Conservation (phyloP, 2,797 vertebrate genomes). For the Buceros bicornis region DNA sequence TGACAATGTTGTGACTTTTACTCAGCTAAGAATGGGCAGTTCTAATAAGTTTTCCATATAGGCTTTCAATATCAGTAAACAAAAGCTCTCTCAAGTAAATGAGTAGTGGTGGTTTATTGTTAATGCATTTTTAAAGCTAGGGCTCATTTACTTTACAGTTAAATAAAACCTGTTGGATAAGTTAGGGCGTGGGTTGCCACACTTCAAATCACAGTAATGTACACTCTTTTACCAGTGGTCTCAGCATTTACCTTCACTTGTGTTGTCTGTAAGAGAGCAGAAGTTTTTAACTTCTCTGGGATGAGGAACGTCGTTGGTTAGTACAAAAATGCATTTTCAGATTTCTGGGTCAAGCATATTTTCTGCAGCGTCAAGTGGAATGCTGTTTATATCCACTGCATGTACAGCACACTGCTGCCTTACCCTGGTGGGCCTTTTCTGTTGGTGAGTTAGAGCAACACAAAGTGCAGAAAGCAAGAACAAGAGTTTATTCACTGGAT, state of each 20-base stretch:
- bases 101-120: conserved; percentile 19
- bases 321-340: not conserved
- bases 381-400: not conserved
- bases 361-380: not conserved
- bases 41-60: conserved; percentile 35
- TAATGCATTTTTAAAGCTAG: not conserved
- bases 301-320: not conserved
- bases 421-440: not conserved
- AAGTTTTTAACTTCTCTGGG: not conserved
- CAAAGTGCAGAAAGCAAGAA: conserved; percentile 5
- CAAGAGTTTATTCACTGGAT: not conserved
- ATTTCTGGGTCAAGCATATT: not conserved
- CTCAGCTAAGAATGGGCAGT: conserved; percentile 62
- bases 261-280: not conserved
- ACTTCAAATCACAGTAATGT: not conserved
- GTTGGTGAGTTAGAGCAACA: not conserved
- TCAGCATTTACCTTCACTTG: not conserved
- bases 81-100: conserved; percentile 34
- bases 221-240: conserved; percentile 20
- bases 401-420: rapidly evolving
- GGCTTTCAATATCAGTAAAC: conserved; percentile 54
- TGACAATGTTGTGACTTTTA: conserved; percentile 36
- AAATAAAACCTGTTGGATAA: conserved; percentile 45
- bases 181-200: conserved; percentile 9
- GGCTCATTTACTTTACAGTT: conserved; percentile 35